Base-by-base conservation (phyloP, 2,113 vertebrate species). In the Uropsilus gracilis region DNA sequence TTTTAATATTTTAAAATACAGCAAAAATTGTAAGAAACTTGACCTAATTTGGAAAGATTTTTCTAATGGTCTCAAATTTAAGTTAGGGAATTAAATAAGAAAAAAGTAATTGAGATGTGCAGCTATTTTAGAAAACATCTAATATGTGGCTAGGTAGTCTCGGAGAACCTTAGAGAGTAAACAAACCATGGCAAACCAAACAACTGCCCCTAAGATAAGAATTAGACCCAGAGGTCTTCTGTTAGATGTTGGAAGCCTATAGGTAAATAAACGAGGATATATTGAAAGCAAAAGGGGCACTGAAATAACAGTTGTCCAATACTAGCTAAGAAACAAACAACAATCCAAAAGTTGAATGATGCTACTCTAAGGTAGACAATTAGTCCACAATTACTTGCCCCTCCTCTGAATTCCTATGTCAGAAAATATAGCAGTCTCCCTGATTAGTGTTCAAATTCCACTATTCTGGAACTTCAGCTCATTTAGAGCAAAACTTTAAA, bases 81-180 rank as follows among this genome's bases (percentile, higher is more conserved):
- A 84, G 69, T 37, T 76, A 83, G 77, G 64, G n/a, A 66, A 66
- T 69, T 89, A 22, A 28, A 53, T 61, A 37, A 75, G n/a, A 68
- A 50, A 69, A 73, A 82, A 72, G 16, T 30, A 46, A 50, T 18
- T 42, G 64, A 72, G 84, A 77, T 24, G 17, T 72, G 13, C 63
- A 94, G 37, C 13, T 72, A 37, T 80, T 94, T 80, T 50, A 64
- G 64, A 80, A 80, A 80, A 90, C 14, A 71, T 37, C 30, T 71
- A 28, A 17, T 44, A n/a, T n/a, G 16, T 73, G 48, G 32, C 13
- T 28, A 80, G 30, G n/a, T 80, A 12, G 32, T 55, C 90, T 57
- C 26, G n/a, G 86, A 39, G 26, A 85, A 3, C 30, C 20, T 85
- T 55, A 73, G 57, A 68, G 69, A 69, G 16, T 85, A 93, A 68